These are phyloP conservation scores for Meloidogyne chitwoodi DNA, from an alignment of 1,140 invertebrate genomes.

Conservation along the genomic window DNA sequence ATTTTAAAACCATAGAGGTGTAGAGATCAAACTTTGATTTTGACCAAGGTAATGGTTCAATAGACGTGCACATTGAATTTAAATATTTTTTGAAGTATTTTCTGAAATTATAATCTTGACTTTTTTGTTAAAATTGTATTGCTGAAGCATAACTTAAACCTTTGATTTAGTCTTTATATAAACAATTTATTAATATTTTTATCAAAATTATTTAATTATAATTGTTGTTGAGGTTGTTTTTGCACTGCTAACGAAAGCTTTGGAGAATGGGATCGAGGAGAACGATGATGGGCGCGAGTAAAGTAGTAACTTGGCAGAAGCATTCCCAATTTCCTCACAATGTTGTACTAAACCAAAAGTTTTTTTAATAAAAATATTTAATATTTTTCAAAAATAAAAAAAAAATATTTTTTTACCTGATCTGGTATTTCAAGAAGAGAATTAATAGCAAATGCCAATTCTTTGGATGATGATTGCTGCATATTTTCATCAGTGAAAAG, in stretches of 20 bases:
- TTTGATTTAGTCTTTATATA: too few species aligned
- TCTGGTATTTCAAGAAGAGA: conserved; percentile 57
- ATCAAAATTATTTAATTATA: neutral
- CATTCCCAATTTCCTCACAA: neutral
- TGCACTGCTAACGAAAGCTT: neutral
- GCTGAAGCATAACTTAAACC: too few species aligned
- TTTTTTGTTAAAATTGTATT: too few species aligned
- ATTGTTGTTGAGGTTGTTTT: neutral
- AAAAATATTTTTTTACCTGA: conserved; percentile 22
- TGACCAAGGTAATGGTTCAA: too few species aligned
- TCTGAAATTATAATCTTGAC: too few species aligned
- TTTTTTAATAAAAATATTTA: too few species aligned
- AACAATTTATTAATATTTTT: neutral
- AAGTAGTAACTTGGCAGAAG: neutral
- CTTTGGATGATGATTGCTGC: conserved; percentile 37
- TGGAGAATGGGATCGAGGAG: neutral
- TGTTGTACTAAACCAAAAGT: neutral
- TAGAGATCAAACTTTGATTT: too few species aligned
- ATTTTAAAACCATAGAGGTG: too few species aligned
- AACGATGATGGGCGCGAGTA: neutral
- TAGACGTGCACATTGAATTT: too few species aligned
- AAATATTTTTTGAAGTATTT: too few species aligned
- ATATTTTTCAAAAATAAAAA: neutral
- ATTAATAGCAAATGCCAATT: conserved; percentile 56
- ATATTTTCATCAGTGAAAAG: conserved; percentile 40